Evolutionary conservation across 2,797 vertebrate species (phyloP).

Genomic region (Petrocephalus schoutedeni): DNA sequence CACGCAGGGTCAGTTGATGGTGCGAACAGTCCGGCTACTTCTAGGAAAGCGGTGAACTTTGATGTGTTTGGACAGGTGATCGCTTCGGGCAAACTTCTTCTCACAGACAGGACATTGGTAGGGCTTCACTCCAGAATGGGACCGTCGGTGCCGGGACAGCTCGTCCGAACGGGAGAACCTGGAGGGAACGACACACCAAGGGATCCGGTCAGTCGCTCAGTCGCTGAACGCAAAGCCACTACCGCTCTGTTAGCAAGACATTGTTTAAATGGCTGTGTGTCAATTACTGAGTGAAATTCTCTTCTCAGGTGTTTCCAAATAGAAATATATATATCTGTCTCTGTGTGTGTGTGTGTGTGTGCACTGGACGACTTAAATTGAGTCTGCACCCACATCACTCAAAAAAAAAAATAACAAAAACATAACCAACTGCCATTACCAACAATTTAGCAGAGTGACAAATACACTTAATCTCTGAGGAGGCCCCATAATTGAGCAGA

Average conservation of each 20-base stretch:
- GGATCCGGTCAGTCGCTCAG: not conserved
- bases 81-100: slow-evolving; percentile 93
- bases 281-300: not conserved
- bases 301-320: not conserved
- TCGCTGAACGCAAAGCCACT: not conserved
- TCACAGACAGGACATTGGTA: slow-evolving; percentile 90
- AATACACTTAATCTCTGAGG: slow-evolving; percentile 29
- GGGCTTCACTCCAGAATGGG: slow-evolving; percentile 91
- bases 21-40: slow-evolving; percentile 73
- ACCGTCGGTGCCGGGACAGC: slow-evolving; percentile 85
- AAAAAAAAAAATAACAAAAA: slow-evolving; percentile 6
- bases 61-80: slow-evolving; percentile 94
- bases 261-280: not conserved
- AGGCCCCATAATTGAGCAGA: slow-evolving; percentile 35
- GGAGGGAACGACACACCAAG: slow-evolving; percentile 21
- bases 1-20: slow-evolving; percentile 68
- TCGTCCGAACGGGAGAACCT: slow-evolving; percentile 95
- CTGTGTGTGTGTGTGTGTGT: not conserved
- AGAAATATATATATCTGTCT: not conserved
- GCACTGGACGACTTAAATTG: not conserved
- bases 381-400: not conserved
- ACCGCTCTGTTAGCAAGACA: not conserved
- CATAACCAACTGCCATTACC: slow-evolving; percentile 42
- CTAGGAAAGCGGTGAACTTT: slow-evolving; percentile 94
- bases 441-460: slow-evolving; percentile 41